These are phyloP conservation scores for Tipula helvola DNA, from an alignment of 2,888 invertebrate genomes.

Conservation along the genomic window DNA sequence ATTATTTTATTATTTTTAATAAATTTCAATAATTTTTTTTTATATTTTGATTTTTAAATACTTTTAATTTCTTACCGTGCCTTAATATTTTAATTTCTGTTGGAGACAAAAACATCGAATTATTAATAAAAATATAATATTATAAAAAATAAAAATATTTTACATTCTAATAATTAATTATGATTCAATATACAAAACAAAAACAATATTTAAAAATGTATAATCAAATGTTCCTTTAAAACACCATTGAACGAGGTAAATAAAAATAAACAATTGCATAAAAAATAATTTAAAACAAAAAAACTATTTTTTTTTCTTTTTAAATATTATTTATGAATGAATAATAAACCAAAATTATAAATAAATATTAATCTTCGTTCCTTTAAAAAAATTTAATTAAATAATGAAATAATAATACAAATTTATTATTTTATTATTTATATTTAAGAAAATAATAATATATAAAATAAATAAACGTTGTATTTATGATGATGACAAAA, in stretches of 20 bases:
- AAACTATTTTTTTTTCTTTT: not conserved
- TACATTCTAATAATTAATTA: not conserved
- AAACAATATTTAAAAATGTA: not conserved
- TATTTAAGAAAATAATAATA: not conserved
- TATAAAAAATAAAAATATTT: not conserved
- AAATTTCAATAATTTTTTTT: not conserved
- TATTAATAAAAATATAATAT: not conserved
- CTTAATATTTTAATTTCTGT: not conserved
- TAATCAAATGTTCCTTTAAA: constrained; percentile 4
- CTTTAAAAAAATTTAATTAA: not conserved
- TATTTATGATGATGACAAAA: not conserved
- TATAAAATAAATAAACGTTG: not conserved
- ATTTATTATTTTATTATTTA: not conserved
- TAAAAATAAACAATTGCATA: not conserved
- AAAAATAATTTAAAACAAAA: not conserved
- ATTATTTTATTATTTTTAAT: not conserved
- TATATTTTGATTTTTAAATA: not conserved
- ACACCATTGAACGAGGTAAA: constrained; percentile 6
- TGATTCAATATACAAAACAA: not conserved
- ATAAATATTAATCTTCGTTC: not conserved
- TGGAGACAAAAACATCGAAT: not conserved
- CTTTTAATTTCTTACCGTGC: constrained; percentile 7
- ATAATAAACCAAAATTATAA: not conserved
- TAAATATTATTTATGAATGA: not conserved
- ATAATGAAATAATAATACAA: not conserved